Evolutionary conservation across 2,797 vertebrate genomes (phyloP), one percentile per base, ranked within the genome.

Genomic region (Gorsachius magnificus): DNA sequence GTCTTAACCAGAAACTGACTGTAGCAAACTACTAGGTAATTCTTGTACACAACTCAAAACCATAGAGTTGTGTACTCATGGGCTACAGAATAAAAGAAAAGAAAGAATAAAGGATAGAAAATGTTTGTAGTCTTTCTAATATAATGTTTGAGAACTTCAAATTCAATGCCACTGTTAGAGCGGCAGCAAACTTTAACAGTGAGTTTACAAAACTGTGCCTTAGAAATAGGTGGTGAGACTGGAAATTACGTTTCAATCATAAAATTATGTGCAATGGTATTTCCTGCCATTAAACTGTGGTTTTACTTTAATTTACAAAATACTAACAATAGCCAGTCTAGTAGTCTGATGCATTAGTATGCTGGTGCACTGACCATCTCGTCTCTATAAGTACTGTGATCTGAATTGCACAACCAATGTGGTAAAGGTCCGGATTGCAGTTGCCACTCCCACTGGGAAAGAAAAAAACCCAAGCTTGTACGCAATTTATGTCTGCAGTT

Each of bases 361-460:
- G 88, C 97, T 94, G 87, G 77, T 82, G 56, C 89, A 95, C 91
- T 91, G 75, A 81, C 96, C 95, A 92, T 87, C 97, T 95, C 5
- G 83, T 82, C 88, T 98, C 95, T 97, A 29, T 94, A 96, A 98
- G 97, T 88, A 78, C 95, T 87, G 91, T 87, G 95, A 89, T 94
- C 97, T 97, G 97, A 97, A 97, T 96, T 97, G 94, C 96, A 95
- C 92, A 92, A 97, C 96, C 90, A 61, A 13, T 20, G 38, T 97
- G 97, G 92, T 95, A 95, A 91, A 91, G 92, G 72, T 96, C 95
- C 95, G 97, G 94, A 80, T 93, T 96, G 91, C 93, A 45, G 61
- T 95, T 95, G 91, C 97, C 92, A 95, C 92, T 97, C 84, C 95
- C 93, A 95, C 87, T 76, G 89, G 87, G 93, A 86, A 53, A 72